Base-by-base conservation (phyloP, 2,113 vertebrate species). In the Petrocephalus microphthalmus region DNA sequence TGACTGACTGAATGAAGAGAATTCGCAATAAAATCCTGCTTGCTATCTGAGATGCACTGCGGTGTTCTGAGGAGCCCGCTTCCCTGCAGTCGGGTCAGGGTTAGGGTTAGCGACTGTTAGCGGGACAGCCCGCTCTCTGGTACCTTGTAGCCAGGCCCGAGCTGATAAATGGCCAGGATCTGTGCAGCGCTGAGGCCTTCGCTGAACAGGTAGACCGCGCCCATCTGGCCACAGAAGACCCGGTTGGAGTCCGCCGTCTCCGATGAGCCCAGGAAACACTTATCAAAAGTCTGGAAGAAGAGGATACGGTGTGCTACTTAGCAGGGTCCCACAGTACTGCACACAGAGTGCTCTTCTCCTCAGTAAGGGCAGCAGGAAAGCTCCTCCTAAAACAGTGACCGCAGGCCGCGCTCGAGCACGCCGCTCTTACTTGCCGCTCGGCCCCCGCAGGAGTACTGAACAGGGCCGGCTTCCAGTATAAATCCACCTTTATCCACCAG, bases 161-260 rank as follows among this genome's bases (percentile, higher is more conserved):
- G 94, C 90, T 99, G 98, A 95, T 98, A 99, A 93, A 99, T 97
- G 29, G 97, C 97, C 93, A 99, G 96, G 90, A 99, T 98, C 92
- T 99, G 98, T 93, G 98, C 98, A 49, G 98, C 97, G 57, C 97
- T 99, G 89, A 99, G 97, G 90, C 97, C 96, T 90, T 99, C 98
- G 90, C 96, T 97, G 57, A 99, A 99, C 91, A 99, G 96, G 93
- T 99, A 99, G 91, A 99, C 97, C 0, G 98, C 96, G 53, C 98
- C 97, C 97, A 99, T 99, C 92, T 99, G 98, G 56, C 98, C 98
- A 90, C 98, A 99, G 92, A 99, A 99, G 78, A 99, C 97, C 60
- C 98, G 95, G 91, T 99, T 98, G 89, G 95, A 96, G 90, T 99
- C 98, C 25, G 97, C 98, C 5, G 97, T 98, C 95, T 99, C 98